Evolutionary conservation across 2,113 vertebrate species (phyloP), one percentile per base, ranked within the genome.

Genomic region (Mobula hypostoma): DNA sequence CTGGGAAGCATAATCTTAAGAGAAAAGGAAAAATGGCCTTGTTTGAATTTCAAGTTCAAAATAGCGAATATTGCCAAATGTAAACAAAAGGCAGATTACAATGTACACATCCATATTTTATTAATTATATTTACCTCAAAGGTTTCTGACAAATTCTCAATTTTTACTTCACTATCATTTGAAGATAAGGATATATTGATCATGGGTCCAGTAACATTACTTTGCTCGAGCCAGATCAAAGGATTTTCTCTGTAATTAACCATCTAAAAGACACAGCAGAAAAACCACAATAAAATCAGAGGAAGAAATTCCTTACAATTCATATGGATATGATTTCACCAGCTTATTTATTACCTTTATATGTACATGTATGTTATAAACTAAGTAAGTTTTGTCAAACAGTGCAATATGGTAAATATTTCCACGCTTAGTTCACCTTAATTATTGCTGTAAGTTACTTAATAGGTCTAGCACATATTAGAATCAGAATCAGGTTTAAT

Each of bases 51-150:
- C n/a, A 8, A n/a, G 17, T 12, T 66, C 61, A 66, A 68, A 68
- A 88, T n/a, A 90, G 61, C n/a, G 61, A 66, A 85, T 58, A 85
- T 29, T 17, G 17, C 56, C 27, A 61, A 2, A 61, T 56, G 2
- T 66, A 61, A 90, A 14, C 7, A 85, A 61, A 19, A 90, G 12
- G 6, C 24, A 58, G 1, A 27, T 63, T 88, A 0, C 61, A 90
- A 66, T 32, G 17, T 66, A 2, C 29, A 5, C 7, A 61, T 56
- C 7, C 8, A 66, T 27, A 66, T 63, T 6, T 29, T 85, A 85
- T 85, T 85, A 85, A 58, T 12, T 68, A 6, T 8, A 90, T 32
- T 90, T 90, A 90, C 85, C 85, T 90, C 85, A 90, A 90, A 19
- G 29, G 61, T 32, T 5, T 32, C 61, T 19, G 29, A 32, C 29